Evolutionary conservation across 2,888 invertebrate genomes (phyloP).

Genomic region (Aphidoletes aphidimyza): DNA sequence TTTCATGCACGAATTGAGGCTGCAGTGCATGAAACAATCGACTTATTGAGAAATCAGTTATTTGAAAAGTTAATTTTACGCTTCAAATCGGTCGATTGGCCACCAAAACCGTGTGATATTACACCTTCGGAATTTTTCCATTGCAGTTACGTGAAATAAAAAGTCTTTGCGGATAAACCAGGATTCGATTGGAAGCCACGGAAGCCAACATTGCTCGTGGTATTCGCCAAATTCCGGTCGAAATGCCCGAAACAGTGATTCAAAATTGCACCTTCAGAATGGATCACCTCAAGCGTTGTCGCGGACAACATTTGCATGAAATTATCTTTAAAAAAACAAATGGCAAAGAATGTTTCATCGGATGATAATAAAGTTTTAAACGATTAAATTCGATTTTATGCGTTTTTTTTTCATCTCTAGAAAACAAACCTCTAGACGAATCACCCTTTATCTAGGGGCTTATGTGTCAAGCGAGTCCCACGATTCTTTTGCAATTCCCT

Average conservation of each 20-base stretch:
- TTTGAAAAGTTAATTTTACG: slow-evolving; percentile 53
- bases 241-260: not conserved
- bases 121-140: not conserved
- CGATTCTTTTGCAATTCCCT: too few species aligned
- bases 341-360: not conserved
- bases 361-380: not conserved
- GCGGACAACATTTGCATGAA: not conserved
- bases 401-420: not conserved
- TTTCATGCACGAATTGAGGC: slow-evolving; percentile 57
- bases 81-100: slow-evolving; percentile 53
- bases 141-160: slow-evolving; percentile 17
- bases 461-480: too few species aligned
- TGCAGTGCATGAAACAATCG: slow-evolving; percentile 5
- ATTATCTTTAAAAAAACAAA: slow-evolving; percentile 11
- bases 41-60: slow-evolving; percentile 54
- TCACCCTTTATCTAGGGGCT: slow-evolving; percentile 36
- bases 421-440: not conserved
- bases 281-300: not conserved
- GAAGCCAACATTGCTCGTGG: slow-evolving; percentile 29
- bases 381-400: not conserved
- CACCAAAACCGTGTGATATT: slow-evolving; percentile 16
- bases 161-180: slow-evolving; percentile 55
- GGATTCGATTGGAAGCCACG: not conserved
- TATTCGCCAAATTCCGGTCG: not conserved
- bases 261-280: not conserved